Percentiles rank a stretch among this genome's conserved stretches.
phyloP scores from a whole-genome alignment of 2,797 vertebrate species.

The Pseudochaenichthys georgianus region DNA sequence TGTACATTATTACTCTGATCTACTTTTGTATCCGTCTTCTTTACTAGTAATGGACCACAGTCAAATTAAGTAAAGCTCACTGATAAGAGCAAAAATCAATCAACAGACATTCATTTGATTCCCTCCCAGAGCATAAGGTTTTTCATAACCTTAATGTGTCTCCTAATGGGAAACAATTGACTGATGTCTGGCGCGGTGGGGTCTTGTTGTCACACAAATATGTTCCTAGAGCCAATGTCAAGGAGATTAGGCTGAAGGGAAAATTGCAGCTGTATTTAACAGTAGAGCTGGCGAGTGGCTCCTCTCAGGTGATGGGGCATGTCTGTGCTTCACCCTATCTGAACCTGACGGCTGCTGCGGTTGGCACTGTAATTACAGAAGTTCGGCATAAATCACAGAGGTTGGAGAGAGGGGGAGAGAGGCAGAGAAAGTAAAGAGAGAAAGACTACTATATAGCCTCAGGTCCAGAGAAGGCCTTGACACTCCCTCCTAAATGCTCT shows the following conservation, averaged over 20 bases:
- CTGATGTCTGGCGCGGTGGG: slow-evolving; percentile 60
- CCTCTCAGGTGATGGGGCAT: slow-evolving; percentile 75
- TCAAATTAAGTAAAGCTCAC: slow-evolving; percentile 26
- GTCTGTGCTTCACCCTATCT: slow-evolving; percentile 77
- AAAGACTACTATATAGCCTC: slow-evolving; percentile 54
- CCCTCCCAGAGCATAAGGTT: slow-evolving; percentile 38
- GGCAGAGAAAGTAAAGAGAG: slow-evolving; percentile 57
- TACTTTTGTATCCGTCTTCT: slow-evolving; percentile 14
- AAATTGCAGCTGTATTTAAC: slow-evolving; percentile 72
- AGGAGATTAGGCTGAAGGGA: slow-evolving; percentile 73
- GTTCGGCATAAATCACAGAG: slow-evolving; percentile 75
- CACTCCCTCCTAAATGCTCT: slow-evolving; percentile 50
- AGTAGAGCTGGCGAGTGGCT: slow-evolving; percentile 50
- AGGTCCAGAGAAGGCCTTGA: slow-evolving; percentile 61
- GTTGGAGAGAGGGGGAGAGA: slow-evolving; percentile 22
- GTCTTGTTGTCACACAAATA: slow-evolving; percentile 78
- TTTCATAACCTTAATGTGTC: slow-evolving; percentile 45
- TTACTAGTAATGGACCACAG: slow-evolving; percentile 16
- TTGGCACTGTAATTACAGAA: slow-evolving; percentile 77
- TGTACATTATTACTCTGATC: slow-evolving; percentile 10
- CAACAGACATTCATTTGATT: slow-evolving; percentile 59
- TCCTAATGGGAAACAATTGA: slow-evolving; percentile 69
- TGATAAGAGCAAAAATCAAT: slow-evolving; percentile 57
- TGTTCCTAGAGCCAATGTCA: slow-evolving; percentile 69
- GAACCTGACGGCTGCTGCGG: slow-evolving; percentile 72